Evolutionary conservation across 2,888 invertebrate genomes (phyloP), one percentile per base, ranked within the genome.

Genomic region (Eupithecia dodoneata): DNA sequence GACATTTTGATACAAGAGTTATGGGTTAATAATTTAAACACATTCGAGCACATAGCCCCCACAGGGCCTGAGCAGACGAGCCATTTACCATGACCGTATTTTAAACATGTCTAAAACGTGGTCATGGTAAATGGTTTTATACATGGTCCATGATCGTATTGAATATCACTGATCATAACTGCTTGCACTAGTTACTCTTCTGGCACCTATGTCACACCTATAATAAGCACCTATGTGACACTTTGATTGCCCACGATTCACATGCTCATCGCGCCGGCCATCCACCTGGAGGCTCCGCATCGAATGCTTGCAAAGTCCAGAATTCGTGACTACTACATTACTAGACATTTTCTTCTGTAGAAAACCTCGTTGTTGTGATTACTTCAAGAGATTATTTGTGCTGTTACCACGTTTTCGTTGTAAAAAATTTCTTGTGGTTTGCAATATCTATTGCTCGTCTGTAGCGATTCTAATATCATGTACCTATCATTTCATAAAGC

Each of bases 1-100:
- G 78, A 77, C 78, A 76, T 74, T 76, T 74, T 49, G 65, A 73
- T 67, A 74, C 30, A 75, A 77, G 71, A 76, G 12, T 76, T 77
- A 77, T 77, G 7, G 70, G 55, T 73, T 75, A 52, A 75, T 71
- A 71, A 73, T 78, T 75, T 76, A 70, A 30, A 55, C 63, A 49
- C 13, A 73, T 67, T 66, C 55, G 45, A 52, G 10, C 65, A 80
- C 76, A 80, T 41, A 41, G 65, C 15, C 7, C 30, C 41, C 30
- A 30, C 30, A 30, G 3, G 65, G 66, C 15, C 15, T 66, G 15
- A 7, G 1, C 69, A 69, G 15, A 69, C 69, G 44, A 69, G 44
- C 45, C n/a, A 69, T n/a, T 42, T n/a, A 69, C n/a, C 3, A 45
- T 30, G 30, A 59, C 18, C 18, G 9, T 9, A 0, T 47, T 47